phyloP scores from a whole-genome alignment of 2,797 vertebrate species.

The Orientallactaga sibirica region DNA sequence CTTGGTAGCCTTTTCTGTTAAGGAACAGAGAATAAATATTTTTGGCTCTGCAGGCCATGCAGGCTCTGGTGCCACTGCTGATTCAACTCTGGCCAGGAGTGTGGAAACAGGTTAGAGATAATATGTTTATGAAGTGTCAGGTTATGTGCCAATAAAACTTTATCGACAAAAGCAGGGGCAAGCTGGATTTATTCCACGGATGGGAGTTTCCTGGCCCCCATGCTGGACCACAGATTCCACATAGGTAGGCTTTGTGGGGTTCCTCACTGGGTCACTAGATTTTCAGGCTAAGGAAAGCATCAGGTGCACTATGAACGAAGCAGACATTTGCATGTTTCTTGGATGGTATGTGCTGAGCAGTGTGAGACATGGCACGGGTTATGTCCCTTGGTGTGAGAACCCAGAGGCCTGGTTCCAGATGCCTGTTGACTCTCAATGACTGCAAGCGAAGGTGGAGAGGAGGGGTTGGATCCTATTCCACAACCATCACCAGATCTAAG shows the following conservation, averaged over 20 bases:
- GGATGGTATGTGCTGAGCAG: too few relatives aligned
- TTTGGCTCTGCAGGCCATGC: neutral
- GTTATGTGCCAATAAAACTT: constrained; percentile 22
- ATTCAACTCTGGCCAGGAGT: neutral
- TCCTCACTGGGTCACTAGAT: neutral
- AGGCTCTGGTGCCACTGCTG: neutral
- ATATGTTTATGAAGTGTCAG: neutral
- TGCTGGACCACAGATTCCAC: neutral
- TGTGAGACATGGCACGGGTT: neutral
- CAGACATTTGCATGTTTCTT: neutral
- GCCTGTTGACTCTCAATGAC: rapidly evolving
- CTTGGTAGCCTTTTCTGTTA: neutral
- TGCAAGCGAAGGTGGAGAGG: neutral
- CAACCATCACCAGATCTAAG: neutral
- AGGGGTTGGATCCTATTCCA: neutral
- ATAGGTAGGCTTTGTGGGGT: too few relatives aligned
- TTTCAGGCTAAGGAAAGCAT: neutral
- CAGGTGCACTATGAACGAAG: too few relatives aligned
- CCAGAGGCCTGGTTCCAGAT: neutral
- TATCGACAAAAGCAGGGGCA: neutral
- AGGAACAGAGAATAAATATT: neutral
- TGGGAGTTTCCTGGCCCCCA: neutral
- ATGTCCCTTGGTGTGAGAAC: neutral
- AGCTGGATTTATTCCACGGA: neutral
- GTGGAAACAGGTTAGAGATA: neutral